Base-by-base conservation (phyloP, 2,797 vertebrate genomes). In the Macrochelys suwanniensis region DNA sequence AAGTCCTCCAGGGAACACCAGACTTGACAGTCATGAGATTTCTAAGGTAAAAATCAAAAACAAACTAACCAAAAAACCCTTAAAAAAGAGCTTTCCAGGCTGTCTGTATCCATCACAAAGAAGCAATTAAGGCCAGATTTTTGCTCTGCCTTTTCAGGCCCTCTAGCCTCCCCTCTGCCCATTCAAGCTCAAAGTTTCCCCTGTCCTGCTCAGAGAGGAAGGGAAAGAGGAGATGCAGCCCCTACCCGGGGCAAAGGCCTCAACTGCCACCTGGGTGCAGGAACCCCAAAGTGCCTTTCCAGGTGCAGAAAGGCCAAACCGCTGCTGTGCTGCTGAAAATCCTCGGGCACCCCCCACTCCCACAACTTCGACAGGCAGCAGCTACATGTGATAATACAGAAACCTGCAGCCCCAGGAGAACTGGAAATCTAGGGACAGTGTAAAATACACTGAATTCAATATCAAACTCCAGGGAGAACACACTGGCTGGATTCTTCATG, bases 401-500 rank as follows among this genome's bases (percentile, higher is more conserved):
- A 89, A 94, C 76, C 89, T 78, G 87, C 87, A 92, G 89, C 28
- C 74, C 84, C 79, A 50, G 5, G 68, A 94, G 89, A 84, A 92
- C 92, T 81, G 94, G 93, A 95, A 96, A 80, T 83, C 85, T 83
- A 90, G 80, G 54, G 81, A 57, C 90, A 71, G 83, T 93, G 37
- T 82, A 86, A 88, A 93, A 94, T 57, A 45, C 88, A 87, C 82
- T 84, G 50, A 42, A 71, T 84, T 95, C 89, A 85, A 81, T 76
- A 89, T 77, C 85, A 78, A 77, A 54, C 74, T 85, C 85, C 51
- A 15, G 77, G n/a, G 65, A 89, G 79, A 90, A 86, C 0, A 2
- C n/a, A 84, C 59, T 71, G 90, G 42, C 53, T 86, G 83, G 47
- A 89, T 92, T 89, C 76, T 89, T 89, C 74, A 59, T 53, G 88